A percentile compares a stretch with the other conserved stretches of the same genome.
Evolutionary conservation across 2,888 invertebrate species (phyloP).

Genomic region (Strigamia crassipes): DNA sequence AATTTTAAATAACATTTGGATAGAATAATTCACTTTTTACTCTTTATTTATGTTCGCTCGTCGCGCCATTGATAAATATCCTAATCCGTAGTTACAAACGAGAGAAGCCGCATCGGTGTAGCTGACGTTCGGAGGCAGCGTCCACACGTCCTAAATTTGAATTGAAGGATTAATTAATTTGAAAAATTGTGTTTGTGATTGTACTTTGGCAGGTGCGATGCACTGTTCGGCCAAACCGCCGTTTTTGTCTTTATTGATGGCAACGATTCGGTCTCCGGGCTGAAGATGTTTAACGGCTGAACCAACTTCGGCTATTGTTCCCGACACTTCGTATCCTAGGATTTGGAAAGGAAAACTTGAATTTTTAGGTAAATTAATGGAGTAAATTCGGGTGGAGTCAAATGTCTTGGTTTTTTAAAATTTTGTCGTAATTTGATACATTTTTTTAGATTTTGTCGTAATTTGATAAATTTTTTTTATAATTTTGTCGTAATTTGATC

Average conservation of each 20-base stretch:
- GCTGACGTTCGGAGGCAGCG: conserved; percentile 64
- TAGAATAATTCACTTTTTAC: conserved; percentile 51
- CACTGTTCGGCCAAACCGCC: conserved; percentile 70
- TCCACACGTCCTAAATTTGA: conserved; percentile 65
- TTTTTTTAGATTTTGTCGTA: too few relatives aligned
- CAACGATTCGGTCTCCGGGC: conserved; percentile 68
- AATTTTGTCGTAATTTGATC: too few relatives aligned
- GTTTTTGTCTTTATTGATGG: conserved; percentile 63
- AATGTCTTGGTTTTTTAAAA: too few relatives aligned
- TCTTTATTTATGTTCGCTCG: conserved; percentile 59
- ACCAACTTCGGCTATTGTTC: conserved; percentile 57
- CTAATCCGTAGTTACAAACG: conserved; percentile 68
- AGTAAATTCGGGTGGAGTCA: too few relatives aligned
- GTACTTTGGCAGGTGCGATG: conserved; percentile 59
- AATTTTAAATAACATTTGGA: too few relatives aligned
- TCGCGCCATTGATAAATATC: conserved; percentile 68
- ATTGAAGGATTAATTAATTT: conserved; percentile 7
- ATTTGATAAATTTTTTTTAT: too few relatives aligned
- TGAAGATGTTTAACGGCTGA: conserved; percentile 59
- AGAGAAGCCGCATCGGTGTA: conserved; percentile 66
- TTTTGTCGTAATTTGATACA: too few relatives aligned
- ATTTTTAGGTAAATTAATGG: too few relatives aligned
- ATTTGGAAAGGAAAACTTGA: not conserved
- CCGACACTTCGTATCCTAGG: conserved; percentile 65
- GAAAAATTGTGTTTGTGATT: not conserved